Percentiles rank a stretch among this genome's conserved stretches.
Conservation (phyloP, 2,797 vertebrate species). For the Enteromius viviparus region DNA sequence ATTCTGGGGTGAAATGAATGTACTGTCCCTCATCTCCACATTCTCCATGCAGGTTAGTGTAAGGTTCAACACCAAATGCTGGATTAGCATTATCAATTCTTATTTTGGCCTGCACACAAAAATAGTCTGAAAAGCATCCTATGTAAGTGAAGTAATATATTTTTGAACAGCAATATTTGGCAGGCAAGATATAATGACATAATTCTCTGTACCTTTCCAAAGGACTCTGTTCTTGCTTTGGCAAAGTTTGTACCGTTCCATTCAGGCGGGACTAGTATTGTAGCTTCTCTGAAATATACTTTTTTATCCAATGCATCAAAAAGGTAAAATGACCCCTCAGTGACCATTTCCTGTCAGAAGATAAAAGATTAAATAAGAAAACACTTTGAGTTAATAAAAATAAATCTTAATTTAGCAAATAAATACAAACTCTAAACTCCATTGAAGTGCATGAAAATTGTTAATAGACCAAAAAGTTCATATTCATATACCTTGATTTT, state of each 20-base stretch:
- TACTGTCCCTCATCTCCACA: constrained; percentile 71
- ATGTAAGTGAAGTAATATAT: background rate
- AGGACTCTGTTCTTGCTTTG: constrained; percentile 66
- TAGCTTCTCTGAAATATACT: constrained; percentile 56
- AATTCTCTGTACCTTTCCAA: constrained; percentile 66
- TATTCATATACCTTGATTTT: constrained; percentile 44
- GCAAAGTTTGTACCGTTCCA: constrained; percentile 65
- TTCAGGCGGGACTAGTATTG: constrained; percentile 72
- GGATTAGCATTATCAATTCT: constrained; percentile 62
- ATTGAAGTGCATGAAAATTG: too few species aligned
- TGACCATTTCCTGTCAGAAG: constrained; percentile 71
- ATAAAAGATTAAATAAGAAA: background rate
- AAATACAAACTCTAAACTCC: background rate
- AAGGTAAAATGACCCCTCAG: constrained; percentile 70
- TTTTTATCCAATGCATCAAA: constrained; percentile 67
- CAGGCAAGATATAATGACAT: background rate
- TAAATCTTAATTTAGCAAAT: background rate
- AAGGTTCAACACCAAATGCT: constrained; percentile 60
- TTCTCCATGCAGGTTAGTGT: constrained; percentile 69
- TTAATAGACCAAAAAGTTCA: background rate
- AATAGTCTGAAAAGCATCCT: background rate
- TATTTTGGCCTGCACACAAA: constrained; percentile 66
- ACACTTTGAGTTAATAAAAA: background rate
- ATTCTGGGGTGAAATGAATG: constrained; percentile 72
- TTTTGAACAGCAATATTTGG: background rate